Percentiles rank a stretch among this genome's conserved stretches.
These are phyloP conservation scores for Scomber colias DNA, from an alignment of 2,113 vertebrate species.

Conservation along the genomic window DNA sequence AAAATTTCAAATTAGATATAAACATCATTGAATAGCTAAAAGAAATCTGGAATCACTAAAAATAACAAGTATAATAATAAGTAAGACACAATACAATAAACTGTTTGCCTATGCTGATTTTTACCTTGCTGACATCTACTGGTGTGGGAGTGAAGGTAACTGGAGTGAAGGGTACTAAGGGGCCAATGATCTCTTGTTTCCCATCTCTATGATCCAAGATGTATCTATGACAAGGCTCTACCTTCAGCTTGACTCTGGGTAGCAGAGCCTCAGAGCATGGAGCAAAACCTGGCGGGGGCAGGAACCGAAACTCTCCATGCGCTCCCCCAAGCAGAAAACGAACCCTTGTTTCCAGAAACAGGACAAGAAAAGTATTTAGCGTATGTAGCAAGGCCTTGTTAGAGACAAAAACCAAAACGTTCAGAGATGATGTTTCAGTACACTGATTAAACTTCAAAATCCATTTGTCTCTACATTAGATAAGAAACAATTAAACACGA, in stretches of 20 bases:
- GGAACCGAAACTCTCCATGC: slow-evolving; percentile 95
- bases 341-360: slow-evolving; percentile 80
- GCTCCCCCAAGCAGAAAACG: slow-evolving; percentile 93
- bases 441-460: too few relatives aligned
- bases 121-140: slow-evolving; percentile 93
- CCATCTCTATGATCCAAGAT: slow-evolving; percentile 83
- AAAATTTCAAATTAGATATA: not conserved
- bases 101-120: too few relatives aligned
- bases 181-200: slow-evolving; percentile 89
- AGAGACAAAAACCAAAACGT: not conserved
- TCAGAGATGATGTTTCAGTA: too few relatives aligned
- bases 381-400: not conserved
- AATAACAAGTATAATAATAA: not conserved
- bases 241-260: slow-evolving; percentile 89
- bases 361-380: not conserved
- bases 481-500: not conserved
- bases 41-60: not conserved
- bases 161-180: slow-evolving; percentile 86
- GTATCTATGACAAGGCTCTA: slow-evolving; percentile 91
- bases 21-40: not conserved
- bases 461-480: too few relatives aligned
- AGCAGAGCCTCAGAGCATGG: slow-evolving; percentile 93
- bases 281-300: slow-evolving; percentile 93
- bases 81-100: not conserved
- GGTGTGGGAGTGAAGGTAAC: slow-evolving; percentile 91